phyloP scores from a whole-genome alignment of 2,113 vertebrate species.

The Notarius lentiginosus region DNA sequence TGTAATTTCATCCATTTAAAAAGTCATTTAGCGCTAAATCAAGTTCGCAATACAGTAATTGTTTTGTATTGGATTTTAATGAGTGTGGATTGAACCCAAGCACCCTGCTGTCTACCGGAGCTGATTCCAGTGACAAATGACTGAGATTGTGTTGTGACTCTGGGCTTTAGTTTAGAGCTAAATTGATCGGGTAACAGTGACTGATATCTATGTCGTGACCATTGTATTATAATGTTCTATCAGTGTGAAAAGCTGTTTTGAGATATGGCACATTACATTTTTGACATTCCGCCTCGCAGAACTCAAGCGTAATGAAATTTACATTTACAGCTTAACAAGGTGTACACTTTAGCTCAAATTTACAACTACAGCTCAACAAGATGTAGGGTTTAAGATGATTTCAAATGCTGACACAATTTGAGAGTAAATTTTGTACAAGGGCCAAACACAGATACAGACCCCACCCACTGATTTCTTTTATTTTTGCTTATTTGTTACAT shows the following conservation, averaged over 20 bases:
- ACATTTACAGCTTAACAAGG: not conserved
- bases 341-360: not conserved
- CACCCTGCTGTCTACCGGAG: constrained; percentile 36
- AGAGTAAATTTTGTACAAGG: not conserved
- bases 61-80: constrained; percentile 58
- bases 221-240: not conserved
- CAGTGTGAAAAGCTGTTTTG: not conserved
- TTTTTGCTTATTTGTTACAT: too few species aligned
- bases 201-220: constrained; percentile 32
- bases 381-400: not conserved
- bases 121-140: constrained; percentile 49
- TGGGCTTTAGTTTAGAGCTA: constrained; percentile 32
- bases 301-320: not conserved
- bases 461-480: too few species aligned
- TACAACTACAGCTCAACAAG: not conserved
- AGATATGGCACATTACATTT: not conserved
- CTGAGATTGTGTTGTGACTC: constrained; percentile 40
- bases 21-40: constrained; percentile 48
- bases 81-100: constrained; percentile 45
- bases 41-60: constrained; percentile 50
- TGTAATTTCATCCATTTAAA: constrained; percentile 52
- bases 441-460: not conserved
- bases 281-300: too few species aligned
- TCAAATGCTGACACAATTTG: not conserved
- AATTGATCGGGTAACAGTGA: constrained; percentile 38